Conservation (phyloP, 2,797 vertebrate species). For the Delichon dasypus region DNA sequence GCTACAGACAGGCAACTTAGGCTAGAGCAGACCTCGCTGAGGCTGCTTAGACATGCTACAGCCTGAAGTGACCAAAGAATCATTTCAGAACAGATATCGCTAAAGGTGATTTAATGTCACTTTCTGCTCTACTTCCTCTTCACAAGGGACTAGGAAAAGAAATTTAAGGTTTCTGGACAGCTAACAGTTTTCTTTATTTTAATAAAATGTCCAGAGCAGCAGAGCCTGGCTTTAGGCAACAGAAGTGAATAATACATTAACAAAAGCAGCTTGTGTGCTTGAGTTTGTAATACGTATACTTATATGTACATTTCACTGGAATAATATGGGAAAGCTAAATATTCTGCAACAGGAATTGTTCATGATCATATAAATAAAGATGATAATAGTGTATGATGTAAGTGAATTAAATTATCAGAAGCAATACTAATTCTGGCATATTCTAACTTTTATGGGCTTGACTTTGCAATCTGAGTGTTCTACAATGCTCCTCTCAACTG, state of each 20-base stretch:
- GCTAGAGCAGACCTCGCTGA: not conserved
- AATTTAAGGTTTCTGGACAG: not conserved
- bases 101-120: not conserved
- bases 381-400: not conserved
- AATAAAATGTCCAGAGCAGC: not conserved
- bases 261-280: not conserved
- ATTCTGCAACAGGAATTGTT: not conserved
- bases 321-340: not conserved
- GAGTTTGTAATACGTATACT: not conserved
- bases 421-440: not conserved
- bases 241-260: not conserved
- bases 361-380: not conserved
- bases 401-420: not conserved
- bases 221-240: not conserved
- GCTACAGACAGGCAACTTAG: not conserved
- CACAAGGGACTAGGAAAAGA: not conserved
- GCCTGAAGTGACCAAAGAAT: not conserved
- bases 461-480: not conserved
- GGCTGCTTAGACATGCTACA: not conserved
- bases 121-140: not conserved
- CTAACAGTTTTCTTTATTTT: not conserved
- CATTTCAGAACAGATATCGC: not conserved
- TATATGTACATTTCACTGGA: not conserved
- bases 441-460: not conserved
- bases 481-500: not conserved